Evolutionary conservation across 2,888 invertebrate species (phyloP), one percentile per base, ranked within the genome.

Genomic region (Pseudanteris insignis): DNA sequence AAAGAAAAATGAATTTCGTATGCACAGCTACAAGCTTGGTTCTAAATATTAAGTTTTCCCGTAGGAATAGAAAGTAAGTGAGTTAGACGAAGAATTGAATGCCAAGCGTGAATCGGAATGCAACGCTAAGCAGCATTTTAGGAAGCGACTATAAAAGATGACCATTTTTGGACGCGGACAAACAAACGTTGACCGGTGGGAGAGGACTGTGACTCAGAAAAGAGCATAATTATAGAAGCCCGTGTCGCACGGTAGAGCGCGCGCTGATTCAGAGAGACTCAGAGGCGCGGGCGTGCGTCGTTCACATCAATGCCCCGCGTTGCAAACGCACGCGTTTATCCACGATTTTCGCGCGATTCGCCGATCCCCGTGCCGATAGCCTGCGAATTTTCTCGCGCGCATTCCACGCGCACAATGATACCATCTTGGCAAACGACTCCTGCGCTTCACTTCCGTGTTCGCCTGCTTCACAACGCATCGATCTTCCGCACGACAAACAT

Each of bases 161-260:
- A 40, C 48, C 38, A 48, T 38, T 48, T 48, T 48, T 48, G 15
- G 48, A 40, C 2, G 38, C 26, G 48, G 11, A 25, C 32, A 32
- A 33, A 33, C 44, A 44, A 33, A 33, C n/a, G 29, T 15, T 24
- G n/a, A 6, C 18, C 15, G 15, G 64, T 44, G 57, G 46, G 33
- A 43, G 37, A 2, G 32, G 8, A 13, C 32, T 65, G 60, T 71
- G 71, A 71, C 34, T 71, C 71, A 69, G 67, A 53, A 63, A 59
- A 40, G 62, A 51, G 64, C 66, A 58, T 66, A 70, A 67, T 68
- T 69, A 69, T 67, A 67, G 68, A 48, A 55, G 43, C 63, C 58
- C 14, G 33, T 46, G 29, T 48, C 21, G 11, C 43, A 37, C 50
- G 13, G 38, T 15, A 28, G 18, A 38, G 32, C 29, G 30, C 40